Conservation (phyloP, 2,888 invertebrate species). For the Euspilapteryx auroguttella region DNA sequence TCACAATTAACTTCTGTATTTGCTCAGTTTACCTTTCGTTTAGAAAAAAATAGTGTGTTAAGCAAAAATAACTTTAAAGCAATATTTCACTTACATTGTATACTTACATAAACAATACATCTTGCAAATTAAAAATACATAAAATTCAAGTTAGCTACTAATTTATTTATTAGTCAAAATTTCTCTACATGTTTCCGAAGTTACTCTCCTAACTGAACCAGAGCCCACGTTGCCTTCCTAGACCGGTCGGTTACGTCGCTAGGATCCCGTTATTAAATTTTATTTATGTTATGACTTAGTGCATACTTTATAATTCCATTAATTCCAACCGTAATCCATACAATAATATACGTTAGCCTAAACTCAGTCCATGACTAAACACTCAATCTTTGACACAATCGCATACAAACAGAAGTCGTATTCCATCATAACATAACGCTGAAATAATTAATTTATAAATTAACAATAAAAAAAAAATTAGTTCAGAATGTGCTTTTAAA, state of each 20-base stretch:
- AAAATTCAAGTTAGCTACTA: conserved; percentile 57
- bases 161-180: conserved; percentile 49
- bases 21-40: conserved; percentile 34
- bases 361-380: conserved; percentile 37
- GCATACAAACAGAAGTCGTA: conserved; percentile 21
- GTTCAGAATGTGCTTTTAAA: too few species aligned
- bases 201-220: conserved; percentile 13
- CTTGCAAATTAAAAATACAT: conserved; percentile 54
- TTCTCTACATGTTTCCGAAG: conserved; percentile 34
- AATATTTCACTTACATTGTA: conserved; percentile 55
- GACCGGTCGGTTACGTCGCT: conserved; percentile 22
- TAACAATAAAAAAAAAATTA: too few species aligned
- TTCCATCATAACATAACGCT: conserved; percentile 20
- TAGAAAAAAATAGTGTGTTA: conserved; percentile 39
- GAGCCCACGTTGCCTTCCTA: conserved; percentile 15
- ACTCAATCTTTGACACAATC: conserved; percentile 13
- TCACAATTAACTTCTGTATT: conserved; percentile 53
- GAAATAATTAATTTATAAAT: too few species aligned
- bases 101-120: conserved; percentile 58
- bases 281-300: conserved; percentile 23
- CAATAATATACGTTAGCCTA: conserved; percentile 17
- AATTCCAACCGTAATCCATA: conserved; percentile 16
- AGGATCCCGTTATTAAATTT: conserved; percentile 9
- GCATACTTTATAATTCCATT: conserved; percentile 20
- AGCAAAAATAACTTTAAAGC: conserved; percentile 55